A percentile compares a stretch with the other conserved stretches of the same genome.
Conservation (phyloP, 2,797 vertebrate species). For the Ficedula albicollis region DNA sequence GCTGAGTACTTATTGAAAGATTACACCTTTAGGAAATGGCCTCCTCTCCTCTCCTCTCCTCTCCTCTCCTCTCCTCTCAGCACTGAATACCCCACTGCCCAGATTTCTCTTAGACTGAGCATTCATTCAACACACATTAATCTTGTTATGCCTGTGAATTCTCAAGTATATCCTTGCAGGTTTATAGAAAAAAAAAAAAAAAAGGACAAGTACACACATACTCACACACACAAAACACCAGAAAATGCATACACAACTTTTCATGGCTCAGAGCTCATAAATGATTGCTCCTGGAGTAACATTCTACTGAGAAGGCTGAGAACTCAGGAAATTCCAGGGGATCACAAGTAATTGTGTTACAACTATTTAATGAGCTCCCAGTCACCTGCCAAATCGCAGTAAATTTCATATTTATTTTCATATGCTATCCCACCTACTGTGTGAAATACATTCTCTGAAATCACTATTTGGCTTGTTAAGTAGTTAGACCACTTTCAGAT, state of each 20-base stretch:
- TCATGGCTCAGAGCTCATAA: neutral
- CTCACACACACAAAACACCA: too few species aligned
- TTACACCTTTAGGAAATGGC: neutral
- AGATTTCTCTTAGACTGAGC: neutral
- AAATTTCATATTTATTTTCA: slow-evolving; percentile 1
- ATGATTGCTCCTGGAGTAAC: neutral
- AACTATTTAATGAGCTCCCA: neutral
- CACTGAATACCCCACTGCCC: neutral
- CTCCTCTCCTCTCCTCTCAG: neutral
- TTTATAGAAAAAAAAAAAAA: neutral
- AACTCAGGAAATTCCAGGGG: neutral
- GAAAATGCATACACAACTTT: neutral
- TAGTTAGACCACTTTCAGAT: neutral
- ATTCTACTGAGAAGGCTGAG: neutral
- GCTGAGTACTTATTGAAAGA: neutral
- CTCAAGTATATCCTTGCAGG: neutral
- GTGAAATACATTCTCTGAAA: neutral
- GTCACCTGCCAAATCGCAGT: neutral
- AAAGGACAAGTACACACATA: neutral
- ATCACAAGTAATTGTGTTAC: neutral
- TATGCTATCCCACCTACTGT: neutral
- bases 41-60: neutral
- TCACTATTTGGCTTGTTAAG: neutral
- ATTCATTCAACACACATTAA: neutral
- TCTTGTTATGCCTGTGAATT: neutral